Evolutionary conservation across 2,797 vertebrate genomes (phyloP), one percentile per base, ranked within the genome.

Genomic region (Xenops minutus): DNA sequence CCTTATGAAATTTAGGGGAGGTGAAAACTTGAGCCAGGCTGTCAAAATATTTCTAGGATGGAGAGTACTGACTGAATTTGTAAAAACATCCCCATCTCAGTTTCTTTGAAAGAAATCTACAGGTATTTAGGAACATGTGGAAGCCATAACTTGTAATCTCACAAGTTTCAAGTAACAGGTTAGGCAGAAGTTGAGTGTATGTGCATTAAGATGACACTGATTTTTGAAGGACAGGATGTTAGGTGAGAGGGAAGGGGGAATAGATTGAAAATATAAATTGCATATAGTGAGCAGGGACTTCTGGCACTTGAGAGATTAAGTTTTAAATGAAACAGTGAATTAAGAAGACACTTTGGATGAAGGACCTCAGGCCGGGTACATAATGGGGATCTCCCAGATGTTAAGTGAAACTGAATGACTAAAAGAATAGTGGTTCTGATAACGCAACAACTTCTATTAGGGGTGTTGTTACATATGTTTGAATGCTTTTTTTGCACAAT

Each of bases 71-170:
- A 32, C 23, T 55, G 29, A 23, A 13, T 80, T 39, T 61, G 5
- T 58, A 29, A 46, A 75, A 90, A 46, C 4, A 12, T 27, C 30
- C 9, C 8, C 23, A 12, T 61, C 29, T 14, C 3, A 1, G 10
- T 85, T 69, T 63, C 18, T 34, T 73, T 56, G 26, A 59, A 67
- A 58, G 39, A 62, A 56, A 32, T 18, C 10, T 20, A 17, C 9
- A 48, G 26, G 34, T 43, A 10, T 52, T 43, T 32, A 77, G 34
- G 27, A 71, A 21, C 32, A 10, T 0, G 0, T 18, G 26, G 23
- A 63, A 24, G 19, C 26, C 21, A 5, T 34, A 59, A 48, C 46
- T 32, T 0, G 1, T 63, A 37, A 55, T 41, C 36, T 74, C 32
- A 29, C 2, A 29, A 55, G 7, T 78, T 86, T 49, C 7, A 41